Percentiles rank a stretch among this genome's conserved stretches.
Conservation (phyloP, 37 sponge, comb jelly and placozoan genomes). For the Cliona cf. orientalis region DNA sequence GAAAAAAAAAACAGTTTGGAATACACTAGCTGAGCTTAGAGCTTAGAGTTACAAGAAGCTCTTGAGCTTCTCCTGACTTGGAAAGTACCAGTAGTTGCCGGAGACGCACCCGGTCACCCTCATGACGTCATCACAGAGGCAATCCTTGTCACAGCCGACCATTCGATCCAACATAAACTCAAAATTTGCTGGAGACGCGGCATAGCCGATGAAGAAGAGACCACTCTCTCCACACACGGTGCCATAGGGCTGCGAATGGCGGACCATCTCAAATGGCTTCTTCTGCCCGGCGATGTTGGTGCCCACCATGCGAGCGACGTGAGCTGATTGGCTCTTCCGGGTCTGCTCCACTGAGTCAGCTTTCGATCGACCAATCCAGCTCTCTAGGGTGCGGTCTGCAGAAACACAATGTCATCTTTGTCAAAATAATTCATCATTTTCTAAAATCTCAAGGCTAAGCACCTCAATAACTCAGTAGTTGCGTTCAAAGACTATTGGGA, state of each 20-base stretch:
- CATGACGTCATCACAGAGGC: constrained; percentile 64
- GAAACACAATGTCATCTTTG: no score
- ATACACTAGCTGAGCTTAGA: no score
- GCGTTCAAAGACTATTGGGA: no score
- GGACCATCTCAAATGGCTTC: constrained; percentile 65
- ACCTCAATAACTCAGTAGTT: no score
- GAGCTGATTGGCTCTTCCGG: constrained; percentile 36
- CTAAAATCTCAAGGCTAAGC: no score
- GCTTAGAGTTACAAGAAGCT: no score
- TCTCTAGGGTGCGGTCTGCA: constrained; percentile 41
- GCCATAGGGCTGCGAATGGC: constrained; percentile 69
- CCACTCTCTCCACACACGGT: constrained; percentile 54
- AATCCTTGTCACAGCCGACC: constrained; percentile 55
- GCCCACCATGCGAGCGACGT: constrained; percentile 69
- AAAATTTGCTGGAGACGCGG: constrained; percentile 63
- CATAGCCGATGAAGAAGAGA: constrained; percentile 73
- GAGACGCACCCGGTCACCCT: constrained; percentile 52
- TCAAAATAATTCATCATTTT: no score
- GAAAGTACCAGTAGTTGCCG: constrained; percentile 75
- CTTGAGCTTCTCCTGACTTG: constrained; percentile 31
- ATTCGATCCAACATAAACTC: constrained; percentile 64
- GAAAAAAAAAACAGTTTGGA: no score
- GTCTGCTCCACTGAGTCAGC: constrained; percentile 50
- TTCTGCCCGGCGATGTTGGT: constrained; percentile 7
- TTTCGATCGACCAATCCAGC: constrained; percentile 54